These are phyloP conservation scores for Mesocentrotus franciscanus DNA, from an alignment of 53 echinoderm and acorn worm genomes.

Conservation along the genomic window DNA sequence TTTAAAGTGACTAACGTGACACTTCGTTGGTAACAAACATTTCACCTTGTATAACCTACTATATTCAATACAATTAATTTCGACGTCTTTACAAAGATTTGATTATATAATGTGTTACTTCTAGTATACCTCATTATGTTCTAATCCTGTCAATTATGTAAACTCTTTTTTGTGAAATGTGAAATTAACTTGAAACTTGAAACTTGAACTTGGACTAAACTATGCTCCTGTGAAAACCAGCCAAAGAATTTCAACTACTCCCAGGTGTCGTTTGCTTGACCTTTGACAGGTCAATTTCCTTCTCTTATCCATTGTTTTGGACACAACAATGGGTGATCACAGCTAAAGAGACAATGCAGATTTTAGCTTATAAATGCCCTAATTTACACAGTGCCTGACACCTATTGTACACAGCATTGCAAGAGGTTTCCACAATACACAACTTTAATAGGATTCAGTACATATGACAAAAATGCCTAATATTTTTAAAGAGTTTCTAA, in stretches of 20 bases:
- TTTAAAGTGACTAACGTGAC: no score
- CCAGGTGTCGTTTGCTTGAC: neutral
- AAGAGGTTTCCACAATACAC: neutral
- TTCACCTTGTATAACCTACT: no score
- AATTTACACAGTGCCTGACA: neutral
- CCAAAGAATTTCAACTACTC: neutral
- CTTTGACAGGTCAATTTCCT: neutral
- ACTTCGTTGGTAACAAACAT: no score
- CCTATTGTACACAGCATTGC: neutral
- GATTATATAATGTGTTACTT: no score
- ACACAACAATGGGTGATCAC: neutral
- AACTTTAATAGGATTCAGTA: neutral
- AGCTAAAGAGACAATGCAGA: neutral
- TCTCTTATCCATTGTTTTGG: neutral
- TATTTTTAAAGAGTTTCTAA: no score
- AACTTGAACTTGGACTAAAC: no score
- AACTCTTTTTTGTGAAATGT: no score
- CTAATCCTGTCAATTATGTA: no score
- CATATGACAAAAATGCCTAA: neutral
- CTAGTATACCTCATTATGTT: no score
- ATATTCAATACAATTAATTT: no score
- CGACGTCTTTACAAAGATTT: no score
- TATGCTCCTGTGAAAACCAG: neutral
- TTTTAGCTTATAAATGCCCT: neutral
- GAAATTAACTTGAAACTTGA: no score